Evolutionary conservation across 2,797 vertebrate species (phyloP).

Genomic region (Enteromius paludinosus): DNA sequence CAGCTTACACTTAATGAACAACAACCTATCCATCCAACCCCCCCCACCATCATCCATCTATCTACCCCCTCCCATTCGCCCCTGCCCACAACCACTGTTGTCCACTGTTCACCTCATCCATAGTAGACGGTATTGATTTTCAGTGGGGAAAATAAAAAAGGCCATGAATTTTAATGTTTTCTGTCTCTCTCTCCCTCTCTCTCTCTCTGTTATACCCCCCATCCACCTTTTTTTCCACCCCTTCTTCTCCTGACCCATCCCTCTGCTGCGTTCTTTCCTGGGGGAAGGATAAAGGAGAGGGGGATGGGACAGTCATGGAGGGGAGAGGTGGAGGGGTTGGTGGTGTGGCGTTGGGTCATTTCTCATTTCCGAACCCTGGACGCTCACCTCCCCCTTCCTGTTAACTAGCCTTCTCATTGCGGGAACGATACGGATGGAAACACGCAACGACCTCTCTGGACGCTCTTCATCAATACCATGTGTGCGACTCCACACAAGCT

Average conservation of each 20-base stretch:
- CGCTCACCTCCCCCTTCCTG: conserved; percentile 50
- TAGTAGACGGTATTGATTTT: conserved; percentile 87
- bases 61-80: conserved; percentile 40
- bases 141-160: conserved; percentile 84
- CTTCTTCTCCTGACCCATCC: conserved; percentile 63
- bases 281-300: conserved; percentile 67
- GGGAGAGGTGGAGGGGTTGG: conserved; percentile 48
- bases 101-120: conserved; percentile 84
- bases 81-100: conserved; percentile 77
- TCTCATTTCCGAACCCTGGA: conserved; percentile 68
- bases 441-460: not conserved
- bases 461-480: conserved; percentile 5
- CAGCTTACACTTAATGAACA: conserved; percentile 82
- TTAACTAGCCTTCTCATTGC: conserved; percentile 65
- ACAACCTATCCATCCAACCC: conserved; percentile 66
- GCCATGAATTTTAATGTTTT: conserved; percentile 86
- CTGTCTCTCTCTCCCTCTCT: conserved; percentile 65
- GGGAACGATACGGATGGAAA: not conserved
- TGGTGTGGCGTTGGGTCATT: conserved; percentile 66
- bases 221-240: conserved; percentile 62
- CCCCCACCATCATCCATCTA: conserved; percentile 52
- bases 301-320: conserved; percentile 64
- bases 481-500: not conserved
- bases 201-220: conserved; percentile 28
- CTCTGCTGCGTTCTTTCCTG: conserved; percentile 68